These are phyloP conservation scores for Amazonetta brasiliensis DNA, from an alignment of 2,797 vertebrate genomes.

Conservation along the genomic window DNA sequence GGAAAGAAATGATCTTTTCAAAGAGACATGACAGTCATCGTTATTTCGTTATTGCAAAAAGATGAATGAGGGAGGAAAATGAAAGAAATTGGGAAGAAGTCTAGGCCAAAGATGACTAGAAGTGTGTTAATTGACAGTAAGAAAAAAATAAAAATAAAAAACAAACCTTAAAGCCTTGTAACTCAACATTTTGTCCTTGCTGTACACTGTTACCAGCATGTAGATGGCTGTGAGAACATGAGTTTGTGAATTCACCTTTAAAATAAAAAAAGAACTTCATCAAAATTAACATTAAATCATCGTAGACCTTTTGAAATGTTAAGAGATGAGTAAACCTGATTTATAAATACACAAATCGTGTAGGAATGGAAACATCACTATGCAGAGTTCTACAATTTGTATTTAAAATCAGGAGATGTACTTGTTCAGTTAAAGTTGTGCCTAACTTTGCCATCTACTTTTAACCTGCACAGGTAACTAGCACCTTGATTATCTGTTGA, in stretches of 20 bases:
- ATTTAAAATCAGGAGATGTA: neutral
- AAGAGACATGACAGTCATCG: neutral
- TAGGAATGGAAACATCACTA: neutral
- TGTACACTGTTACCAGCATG: accelerated
- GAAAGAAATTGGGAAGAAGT: neutral
- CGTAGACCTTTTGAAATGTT: neutral
- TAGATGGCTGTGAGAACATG: neutral
- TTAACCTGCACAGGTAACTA: neutral
- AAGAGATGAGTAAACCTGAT: neutral
- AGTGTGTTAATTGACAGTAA: neutral
- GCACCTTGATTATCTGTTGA: neutral
- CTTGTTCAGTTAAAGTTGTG: neutral
- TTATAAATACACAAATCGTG: neutral
- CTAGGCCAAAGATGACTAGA: neutral
- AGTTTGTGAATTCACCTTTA: neutral
- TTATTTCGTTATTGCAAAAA: neutral
- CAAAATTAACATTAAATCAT: neutral
- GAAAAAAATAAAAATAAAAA: neutral
- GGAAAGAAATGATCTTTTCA: slow-evolving; percentile 20
- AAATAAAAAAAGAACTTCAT: neutral
- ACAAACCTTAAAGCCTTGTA: neutral
- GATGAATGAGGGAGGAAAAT: neutral
- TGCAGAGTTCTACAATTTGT: neutral
- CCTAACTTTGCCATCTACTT: neutral
- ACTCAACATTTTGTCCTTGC: neutral